Conservation (phyloP, 2,113 vertebrate species). For the Tamias sibiricus region DNA sequence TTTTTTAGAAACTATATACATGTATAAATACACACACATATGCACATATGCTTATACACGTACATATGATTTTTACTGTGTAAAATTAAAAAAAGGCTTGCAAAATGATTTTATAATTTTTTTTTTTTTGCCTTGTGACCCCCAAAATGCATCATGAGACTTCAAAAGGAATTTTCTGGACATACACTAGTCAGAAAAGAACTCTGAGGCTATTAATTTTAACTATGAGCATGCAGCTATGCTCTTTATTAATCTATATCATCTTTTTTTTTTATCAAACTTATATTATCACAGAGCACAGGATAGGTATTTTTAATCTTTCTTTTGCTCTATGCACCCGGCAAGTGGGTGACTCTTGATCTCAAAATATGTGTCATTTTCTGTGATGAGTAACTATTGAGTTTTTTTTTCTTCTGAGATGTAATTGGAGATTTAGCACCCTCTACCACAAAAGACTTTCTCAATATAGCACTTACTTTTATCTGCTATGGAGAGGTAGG, state of each 20-base stretch:
- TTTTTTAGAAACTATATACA: constrained; percentile 18
- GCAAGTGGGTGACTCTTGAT: constrained; percentile 79
- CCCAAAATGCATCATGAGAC: background rate
- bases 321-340: constrained; percentile 55
- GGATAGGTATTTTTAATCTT: constrained; percentile 54
- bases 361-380: constrained; percentile 76
- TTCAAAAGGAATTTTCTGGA: constrained; percentile 41
- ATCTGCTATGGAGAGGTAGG: constrained; percentile 60
- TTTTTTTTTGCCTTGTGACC: background rate
- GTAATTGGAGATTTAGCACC: constrained; percentile 75
- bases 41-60: background rate
- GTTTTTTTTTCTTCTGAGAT: constrained; percentile 57
- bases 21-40: background rate
- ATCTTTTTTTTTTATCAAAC: constrained; percentile 74
- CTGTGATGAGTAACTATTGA: constrained; percentile 70
- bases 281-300: constrained; percentile 66
- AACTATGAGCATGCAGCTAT: constrained; percentile 51
- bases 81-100: background rate
- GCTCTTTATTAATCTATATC: constrained; percentile 65
- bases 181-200: constrained; percentile 21
- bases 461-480: constrained; percentile 74
- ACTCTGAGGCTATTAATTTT: constrained; percentile 71
- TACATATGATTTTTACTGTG: constrained; percentile 1
- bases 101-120: constrained; percentile 33
- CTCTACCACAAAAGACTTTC: constrained; percentile 76